Evolutionary conservation across 2,113 vertebrate species (phyloP).

Genomic region (Rhinopomastus cyanomelas): DNA sequence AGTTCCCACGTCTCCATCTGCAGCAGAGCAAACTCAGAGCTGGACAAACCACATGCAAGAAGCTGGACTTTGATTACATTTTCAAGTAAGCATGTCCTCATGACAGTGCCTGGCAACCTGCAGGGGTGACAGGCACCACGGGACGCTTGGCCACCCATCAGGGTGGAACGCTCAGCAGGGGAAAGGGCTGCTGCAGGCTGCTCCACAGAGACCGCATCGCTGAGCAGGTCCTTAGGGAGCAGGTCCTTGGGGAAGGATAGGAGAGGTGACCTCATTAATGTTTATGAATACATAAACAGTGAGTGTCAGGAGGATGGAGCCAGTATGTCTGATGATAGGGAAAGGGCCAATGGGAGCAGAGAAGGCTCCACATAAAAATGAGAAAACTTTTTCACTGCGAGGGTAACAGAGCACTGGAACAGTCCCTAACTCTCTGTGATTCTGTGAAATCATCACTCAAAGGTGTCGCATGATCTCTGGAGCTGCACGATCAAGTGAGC

Average conservation of each 20-base stretch:
- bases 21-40: not conserved
- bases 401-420: too few species aligned
- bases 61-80: not conserved
- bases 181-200: not conserved
- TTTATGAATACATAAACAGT: too few species aligned
- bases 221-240: not conserved
- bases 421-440: too few species aligned
- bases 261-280: not conserved
- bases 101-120: not conserved
- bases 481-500: rapidly evolving
- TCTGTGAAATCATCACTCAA: not conserved
- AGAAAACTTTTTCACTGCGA: too few species aligned
- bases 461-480: rapidly evolving
- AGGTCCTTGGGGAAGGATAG: not conserved
- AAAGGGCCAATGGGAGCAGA: too few species aligned
- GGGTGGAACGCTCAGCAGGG: not conserved
- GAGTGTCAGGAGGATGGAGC: too few species aligned
- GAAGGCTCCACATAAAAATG: too few species aligned
- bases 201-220: rapidly evolving
- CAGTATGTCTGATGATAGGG: too few species aligned
- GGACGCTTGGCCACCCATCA: not conserved
- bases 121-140: not conserved
- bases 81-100: not conserved
- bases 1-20: not conserved
- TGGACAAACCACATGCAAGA: not conserved